Base-by-base conservation (phyloP, 1,140 invertebrate genomes). In the Theocolax elegans region DNA sequence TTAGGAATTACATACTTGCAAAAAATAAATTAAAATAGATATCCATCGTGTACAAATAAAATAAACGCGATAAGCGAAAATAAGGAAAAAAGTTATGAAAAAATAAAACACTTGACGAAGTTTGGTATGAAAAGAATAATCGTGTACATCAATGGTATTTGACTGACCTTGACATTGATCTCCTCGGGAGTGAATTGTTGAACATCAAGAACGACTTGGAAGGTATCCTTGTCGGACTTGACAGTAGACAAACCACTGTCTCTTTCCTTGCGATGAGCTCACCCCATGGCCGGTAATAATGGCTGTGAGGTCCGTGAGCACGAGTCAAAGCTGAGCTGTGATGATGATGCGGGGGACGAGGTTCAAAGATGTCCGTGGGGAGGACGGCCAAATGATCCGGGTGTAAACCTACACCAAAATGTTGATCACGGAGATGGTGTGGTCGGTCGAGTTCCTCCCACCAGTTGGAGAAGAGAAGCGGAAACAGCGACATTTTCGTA, bases 121-220 rank as follows among this genome's bases (percentile, higher is more conserved):
- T n/a, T n/a, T n/a, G n/a, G n/a, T n/a, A n/a, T n/a, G n/a, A n/a
- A n/a, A n/a, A n/a, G n/a, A n/a, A n/a, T n/a, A n/a, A n/a, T n/a
- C n/a, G n/a, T n/a, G n/a, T n/a, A n/a, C n/a, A n/a, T n/a, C n/a
- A n/a, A n/a, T n/a, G n/a, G n/a, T n/a, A n/a, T n/a, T n/a, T n/a
- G n/a, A 35, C 31, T 35, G 10, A 35, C 31, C n/a, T 58, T 58
- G 29, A 95, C 91, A 42, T 86, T 90, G 29, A 95, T 87, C 80
- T 96, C 93, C 68, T 95, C 92, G 0, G 93, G 93, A 69, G 89
- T 87, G 81, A 94, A 95, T 72, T 93, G 91, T 60, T 91, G 89
- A 0, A 95, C 91, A 76, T 94, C 92, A 71, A 94, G 73, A 15
- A 84, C 85, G 0, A 89, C 84, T 71, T 87, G 81, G 73, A 87